A percentile compares a stretch with the other conserved stretches of the same genome.
phyloP scores from a whole-genome alignment of 2,888 invertebrate species.

The Agrenia bidenticulata region DNA sequence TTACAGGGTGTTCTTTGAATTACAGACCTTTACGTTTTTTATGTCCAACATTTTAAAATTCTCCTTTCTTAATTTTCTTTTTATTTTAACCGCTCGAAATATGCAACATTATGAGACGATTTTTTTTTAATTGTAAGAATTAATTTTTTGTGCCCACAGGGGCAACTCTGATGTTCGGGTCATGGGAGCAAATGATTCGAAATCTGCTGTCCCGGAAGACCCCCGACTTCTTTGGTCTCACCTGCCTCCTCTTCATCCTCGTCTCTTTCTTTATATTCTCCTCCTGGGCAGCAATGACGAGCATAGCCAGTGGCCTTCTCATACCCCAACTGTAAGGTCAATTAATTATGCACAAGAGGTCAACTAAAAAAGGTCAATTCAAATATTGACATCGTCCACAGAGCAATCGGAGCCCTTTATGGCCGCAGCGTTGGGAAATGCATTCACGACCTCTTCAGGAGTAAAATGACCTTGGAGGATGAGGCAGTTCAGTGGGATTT shows the following conservation, averaged over 20 bases:
- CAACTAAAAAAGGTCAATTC: background rate
- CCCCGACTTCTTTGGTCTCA: conserved; percentile 53
- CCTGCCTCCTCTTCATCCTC: background rate
- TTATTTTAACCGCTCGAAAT: background rate
- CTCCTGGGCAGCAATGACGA: conserved; percentile 7
- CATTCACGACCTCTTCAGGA: conserved; percentile 5
- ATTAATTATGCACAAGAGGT: conserved; percentile 1
- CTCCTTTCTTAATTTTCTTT: too few relatives aligned
- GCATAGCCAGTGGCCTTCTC: conserved; percentile 21
- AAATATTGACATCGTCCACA: conserved; percentile 7
- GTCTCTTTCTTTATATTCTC: conserved; percentile 23
- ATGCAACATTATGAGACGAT: background rate
- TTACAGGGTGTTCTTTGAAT: too few relatives aligned
- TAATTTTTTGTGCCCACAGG: conserved; percentile 21
- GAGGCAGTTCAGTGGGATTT: conserved; percentile 15
- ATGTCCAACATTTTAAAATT: too few relatives aligned
- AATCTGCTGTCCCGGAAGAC: conserved; percentile 57
- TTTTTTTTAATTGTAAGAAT: background rate
- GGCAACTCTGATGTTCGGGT: conserved; percentile 50
- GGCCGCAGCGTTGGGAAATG: conserved; percentile 22
- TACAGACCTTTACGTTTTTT: background rate
- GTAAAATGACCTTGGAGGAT: background rate
- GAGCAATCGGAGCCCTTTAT: conserved; percentile 27
- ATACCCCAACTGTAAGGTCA: conserved; percentile 27
- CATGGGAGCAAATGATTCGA: conserved; percentile 57